Evolutionary conservation across 2,797 vertebrate species (phyloP).

Genomic region (Perdix hodgsoniae): DNA sequence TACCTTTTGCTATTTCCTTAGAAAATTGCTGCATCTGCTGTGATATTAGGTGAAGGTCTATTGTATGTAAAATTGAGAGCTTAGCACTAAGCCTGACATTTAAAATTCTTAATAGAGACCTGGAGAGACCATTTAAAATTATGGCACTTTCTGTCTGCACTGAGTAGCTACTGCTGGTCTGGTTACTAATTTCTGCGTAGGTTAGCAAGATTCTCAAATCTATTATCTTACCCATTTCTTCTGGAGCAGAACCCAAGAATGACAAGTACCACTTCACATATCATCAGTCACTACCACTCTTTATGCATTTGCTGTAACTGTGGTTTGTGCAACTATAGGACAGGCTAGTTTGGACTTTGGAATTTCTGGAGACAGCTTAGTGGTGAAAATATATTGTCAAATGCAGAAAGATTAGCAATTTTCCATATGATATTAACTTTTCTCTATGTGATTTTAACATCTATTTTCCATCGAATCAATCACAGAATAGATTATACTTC

Average conservation of each 20-base stretch:
- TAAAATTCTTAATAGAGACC: slow-evolving; percentile 40
- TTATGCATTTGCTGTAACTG: background rate
- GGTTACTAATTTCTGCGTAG: slow-evolving; percentile 9
- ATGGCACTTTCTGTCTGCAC: background rate
- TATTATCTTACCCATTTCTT: slow-evolving; percentile 29
- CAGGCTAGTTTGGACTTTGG: background rate
- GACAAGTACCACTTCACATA: background rate
- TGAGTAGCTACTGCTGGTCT: slow-evolving; percentile 4
- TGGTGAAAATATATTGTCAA: background rate
- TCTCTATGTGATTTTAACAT: background rate
- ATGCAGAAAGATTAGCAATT: background rate
- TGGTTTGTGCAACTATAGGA: background rate
- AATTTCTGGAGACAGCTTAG: background rate
- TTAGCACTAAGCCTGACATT: slow-evolving; percentile 38
- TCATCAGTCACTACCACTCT: background rate
- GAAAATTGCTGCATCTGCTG: slow-evolving; percentile 18
- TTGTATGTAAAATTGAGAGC: slow-evolving; percentile 24
- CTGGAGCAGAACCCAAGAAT: background rate
- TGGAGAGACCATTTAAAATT: slow-evolving; percentile 23
- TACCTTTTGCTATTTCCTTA: background rate
- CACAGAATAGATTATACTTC: background rate
- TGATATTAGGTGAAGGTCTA: slow-evolving; percentile 28
- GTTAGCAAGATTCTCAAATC: background rate
- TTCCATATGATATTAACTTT: background rate
- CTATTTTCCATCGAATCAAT: background rate